A percentile compares a stretch with the other conserved stretches of the same genome.
Conservation (phyloP, 2,113 vertebrate genomes). For the Lasiurus cinereus region DNA sequence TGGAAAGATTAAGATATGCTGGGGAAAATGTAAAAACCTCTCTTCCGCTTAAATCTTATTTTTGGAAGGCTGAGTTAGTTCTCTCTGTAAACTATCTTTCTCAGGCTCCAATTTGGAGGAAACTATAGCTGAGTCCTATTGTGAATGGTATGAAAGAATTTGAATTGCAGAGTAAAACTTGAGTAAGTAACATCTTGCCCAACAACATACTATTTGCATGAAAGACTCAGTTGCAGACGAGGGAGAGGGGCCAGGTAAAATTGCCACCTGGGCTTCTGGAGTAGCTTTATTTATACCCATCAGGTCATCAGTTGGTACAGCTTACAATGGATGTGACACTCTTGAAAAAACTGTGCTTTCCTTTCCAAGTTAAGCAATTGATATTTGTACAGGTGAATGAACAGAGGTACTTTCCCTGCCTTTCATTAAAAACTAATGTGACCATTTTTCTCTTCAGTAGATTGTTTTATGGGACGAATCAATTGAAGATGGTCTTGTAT, state of each 20-base stretch:
- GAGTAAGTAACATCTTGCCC: background rate
- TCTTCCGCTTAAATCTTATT: background rate
- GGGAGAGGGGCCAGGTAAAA: background rate
- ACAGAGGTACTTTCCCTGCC: constrained; percentile 38
- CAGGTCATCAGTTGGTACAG: background rate
- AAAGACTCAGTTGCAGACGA: background rate
- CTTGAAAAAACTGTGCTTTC: constrained; percentile 48
- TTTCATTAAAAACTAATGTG: constrained; percentile 70
- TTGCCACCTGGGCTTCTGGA: background rate
- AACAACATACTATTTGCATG: background rate
- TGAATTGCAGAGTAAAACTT: constrained; percentile 14
- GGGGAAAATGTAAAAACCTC: background rate
- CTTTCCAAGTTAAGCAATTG: constrained; percentile 21
- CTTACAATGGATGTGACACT: background rate
- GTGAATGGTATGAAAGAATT: background rate
- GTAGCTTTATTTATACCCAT: constrained; percentile 48
- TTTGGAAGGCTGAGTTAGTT: constrained; percentile 7
- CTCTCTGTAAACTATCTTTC: background rate
- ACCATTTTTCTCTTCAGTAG: constrained; percentile 63
- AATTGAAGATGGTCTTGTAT: constrained; percentile 68
- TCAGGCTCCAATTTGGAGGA: background rate
- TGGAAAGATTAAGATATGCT: background rate
- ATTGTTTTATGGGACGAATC: constrained; percentile 76
- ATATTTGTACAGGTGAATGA: constrained; percentile 56
- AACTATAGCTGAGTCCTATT: background rate